Percentiles rank a stretch among this genome's conserved stretches.
Evolutionary conservation across 2,797 vertebrate species (phyloP).

Genomic region (Brotogeris chrysoptera): DNA sequence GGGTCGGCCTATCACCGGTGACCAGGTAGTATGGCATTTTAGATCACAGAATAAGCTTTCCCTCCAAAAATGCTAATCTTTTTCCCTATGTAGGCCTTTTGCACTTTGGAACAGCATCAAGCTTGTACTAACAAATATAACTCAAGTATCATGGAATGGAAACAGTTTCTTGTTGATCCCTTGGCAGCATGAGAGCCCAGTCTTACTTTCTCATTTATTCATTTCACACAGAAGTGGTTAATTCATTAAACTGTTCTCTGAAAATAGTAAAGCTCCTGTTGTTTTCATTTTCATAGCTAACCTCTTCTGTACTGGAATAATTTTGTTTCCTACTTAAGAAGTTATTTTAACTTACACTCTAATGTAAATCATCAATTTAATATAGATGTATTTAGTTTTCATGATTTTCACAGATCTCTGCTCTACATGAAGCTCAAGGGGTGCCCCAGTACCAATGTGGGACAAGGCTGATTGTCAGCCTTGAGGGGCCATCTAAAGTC

Average conservation of each 20-base stretch:
- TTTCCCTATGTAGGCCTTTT: rapidly evolving
- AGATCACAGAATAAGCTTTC: background rate
- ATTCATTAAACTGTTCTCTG: background rate
- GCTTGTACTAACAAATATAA: background rate
- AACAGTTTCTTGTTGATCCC: background rate
- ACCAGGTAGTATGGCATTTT: background rate
- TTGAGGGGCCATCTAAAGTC: background rate
- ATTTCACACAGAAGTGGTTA: background rate
- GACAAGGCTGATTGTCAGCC: background rate
- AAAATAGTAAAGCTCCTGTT: background rate
- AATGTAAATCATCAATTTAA: constrained; percentile 11
- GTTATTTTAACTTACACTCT: background rate
- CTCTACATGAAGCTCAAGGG: background rate
- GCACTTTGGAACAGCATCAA: background rate
- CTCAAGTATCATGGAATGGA: background rate
- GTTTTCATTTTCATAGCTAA: background rate
- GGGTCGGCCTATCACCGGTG: rapidly evolving
- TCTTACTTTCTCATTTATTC: background rate
- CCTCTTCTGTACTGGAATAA: background rate
- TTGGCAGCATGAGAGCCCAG: background rate
- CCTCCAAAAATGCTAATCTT: background rate
- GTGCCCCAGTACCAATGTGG: background rate
- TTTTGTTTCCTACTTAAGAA: constrained; percentile 14
- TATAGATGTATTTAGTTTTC: background rate
- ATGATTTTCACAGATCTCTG: background rate